These are phyloP conservation scores for Xiphorhynchus erythropygius DNA, from an alignment of 2,797 vertebrate genomes.

Conservation along the genomic window DNA sequence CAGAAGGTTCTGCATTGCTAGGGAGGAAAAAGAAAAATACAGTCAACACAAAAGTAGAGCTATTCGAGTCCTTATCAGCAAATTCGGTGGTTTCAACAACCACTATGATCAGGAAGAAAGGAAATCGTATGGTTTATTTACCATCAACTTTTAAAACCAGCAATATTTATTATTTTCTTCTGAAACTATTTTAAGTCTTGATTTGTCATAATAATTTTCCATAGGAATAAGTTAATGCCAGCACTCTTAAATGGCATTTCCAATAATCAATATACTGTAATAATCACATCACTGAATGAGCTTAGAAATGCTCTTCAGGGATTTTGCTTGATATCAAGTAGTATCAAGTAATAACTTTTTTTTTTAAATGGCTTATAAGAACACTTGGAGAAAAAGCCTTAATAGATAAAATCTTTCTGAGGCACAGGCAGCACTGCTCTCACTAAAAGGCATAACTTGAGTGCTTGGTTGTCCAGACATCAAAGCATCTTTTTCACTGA, in stretches of 20 bases:
- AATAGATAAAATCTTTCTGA: not conserved
- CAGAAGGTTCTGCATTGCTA: slow-evolving; percentile 82
- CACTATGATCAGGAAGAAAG: not conserved
- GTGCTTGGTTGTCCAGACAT: not conserved
- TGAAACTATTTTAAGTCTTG: not conserved
- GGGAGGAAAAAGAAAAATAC: not conserved
- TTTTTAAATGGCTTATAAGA: not conserved
- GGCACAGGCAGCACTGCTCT: not conserved
- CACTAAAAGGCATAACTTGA: not conserved
- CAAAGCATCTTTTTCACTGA: not conserved
- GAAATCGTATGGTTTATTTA: not conserved
- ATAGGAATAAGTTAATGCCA: not conserved
- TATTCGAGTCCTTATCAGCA: not conserved
- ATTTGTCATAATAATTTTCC: not conserved
- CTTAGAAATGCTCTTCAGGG: not conserved
- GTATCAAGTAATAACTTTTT: not conserved
- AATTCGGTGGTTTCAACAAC: not conserved
- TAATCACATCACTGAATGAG: not conserved
- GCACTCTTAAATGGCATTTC: not conserved
- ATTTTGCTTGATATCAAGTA: not conserved
- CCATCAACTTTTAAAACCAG: not conserved
- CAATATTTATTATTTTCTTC: not conserved
- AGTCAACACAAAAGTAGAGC: not conserved
- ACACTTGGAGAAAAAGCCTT: not conserved
- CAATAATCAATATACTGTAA: not conserved